phyloP scores from a whole-genome alignment of 2,113 vertebrate species.

The Megaceryle maxima region DNA sequence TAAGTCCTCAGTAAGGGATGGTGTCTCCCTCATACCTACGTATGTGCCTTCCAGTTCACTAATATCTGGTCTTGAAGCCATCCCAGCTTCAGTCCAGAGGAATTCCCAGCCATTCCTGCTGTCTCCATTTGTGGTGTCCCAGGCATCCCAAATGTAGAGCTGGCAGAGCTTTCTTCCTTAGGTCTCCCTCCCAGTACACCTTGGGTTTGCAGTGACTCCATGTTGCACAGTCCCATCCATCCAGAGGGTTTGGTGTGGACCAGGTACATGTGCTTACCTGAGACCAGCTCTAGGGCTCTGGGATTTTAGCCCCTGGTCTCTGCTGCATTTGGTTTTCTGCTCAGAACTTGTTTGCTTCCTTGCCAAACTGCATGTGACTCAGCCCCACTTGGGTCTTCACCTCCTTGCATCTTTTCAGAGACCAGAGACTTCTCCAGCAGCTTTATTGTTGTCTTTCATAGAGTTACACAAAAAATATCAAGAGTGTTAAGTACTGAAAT shows the following conservation, averaged over 20 bases:
- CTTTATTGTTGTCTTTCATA: neutral
- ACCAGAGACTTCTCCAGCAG: neutral
- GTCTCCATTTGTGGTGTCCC: neutral
- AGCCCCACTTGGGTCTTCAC: neutral
- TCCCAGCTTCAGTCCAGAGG: neutral
- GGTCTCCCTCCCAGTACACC: neutral
- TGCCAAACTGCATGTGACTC: neutral
- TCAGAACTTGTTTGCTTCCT: neutral
- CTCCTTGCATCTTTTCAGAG: neutral
- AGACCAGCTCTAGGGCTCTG: neutral
- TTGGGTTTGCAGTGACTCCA: neutral
- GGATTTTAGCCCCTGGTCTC: neutral
- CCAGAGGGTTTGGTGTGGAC: neutral
- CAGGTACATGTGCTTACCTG: neutral
- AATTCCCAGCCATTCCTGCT: neutral
- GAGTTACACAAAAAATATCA: neutral
- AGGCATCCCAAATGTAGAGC: neutral
- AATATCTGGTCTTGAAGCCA: neutral
- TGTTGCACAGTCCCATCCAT: neutral
- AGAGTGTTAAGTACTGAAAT: neutral
- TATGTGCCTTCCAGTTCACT: neutral
- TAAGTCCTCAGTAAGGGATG: neutral
- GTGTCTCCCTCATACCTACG: neutral
- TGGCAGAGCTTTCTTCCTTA: neutral
- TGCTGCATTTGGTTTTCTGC: neutral